These are phyloP conservation scores for Dasyurus viverrinus DNA, from an alignment of 2,113 vertebrate genomes.

Conservation along the genomic window DNA sequence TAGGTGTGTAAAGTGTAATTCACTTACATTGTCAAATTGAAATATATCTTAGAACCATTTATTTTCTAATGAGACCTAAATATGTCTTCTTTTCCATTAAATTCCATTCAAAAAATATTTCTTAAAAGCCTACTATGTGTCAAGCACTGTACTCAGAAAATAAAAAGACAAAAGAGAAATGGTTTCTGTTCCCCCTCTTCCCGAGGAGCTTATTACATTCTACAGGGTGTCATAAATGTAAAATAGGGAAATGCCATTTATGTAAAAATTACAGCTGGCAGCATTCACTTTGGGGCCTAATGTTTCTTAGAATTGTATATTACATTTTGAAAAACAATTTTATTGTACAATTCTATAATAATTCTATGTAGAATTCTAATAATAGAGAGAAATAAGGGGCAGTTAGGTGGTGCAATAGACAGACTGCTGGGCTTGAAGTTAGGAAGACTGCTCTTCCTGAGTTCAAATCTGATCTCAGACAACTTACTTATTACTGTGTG, in stretches of 20 bases:
- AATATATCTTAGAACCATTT: constrained; percentile 27
- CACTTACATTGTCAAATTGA: constrained; percentile 31
- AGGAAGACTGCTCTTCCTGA: not conserved
- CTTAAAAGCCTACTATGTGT: too few species aligned
- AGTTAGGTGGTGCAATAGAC: not conserved
- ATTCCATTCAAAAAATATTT: too few species aligned
- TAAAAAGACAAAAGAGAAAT: too few species aligned
- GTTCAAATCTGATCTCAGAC: not conserved
- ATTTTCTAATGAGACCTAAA: constrained; percentile 26
- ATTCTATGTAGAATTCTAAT: not conserved
- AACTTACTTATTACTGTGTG: not conserved
- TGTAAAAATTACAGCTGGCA: not conserved
- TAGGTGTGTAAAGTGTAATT: not conserved
- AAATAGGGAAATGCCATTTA: not conserved
- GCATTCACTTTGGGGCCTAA: not conserved
- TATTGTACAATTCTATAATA: not conserved
- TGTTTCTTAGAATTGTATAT: not conserved
- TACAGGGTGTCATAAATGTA: too few species aligned
- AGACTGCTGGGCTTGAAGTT: not conserved
- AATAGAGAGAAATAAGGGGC: not conserved
- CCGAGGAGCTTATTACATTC: too few species aligned
- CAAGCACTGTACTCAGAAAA: too few species aligned
- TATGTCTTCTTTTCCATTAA: not conserved
- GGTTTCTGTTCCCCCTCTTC: too few species aligned
- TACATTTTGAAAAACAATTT: not conserved